Evolutionary conservation across 2,113 vertebrate genomes (phyloP).

Genomic region (Pavo muticus): DNA sequence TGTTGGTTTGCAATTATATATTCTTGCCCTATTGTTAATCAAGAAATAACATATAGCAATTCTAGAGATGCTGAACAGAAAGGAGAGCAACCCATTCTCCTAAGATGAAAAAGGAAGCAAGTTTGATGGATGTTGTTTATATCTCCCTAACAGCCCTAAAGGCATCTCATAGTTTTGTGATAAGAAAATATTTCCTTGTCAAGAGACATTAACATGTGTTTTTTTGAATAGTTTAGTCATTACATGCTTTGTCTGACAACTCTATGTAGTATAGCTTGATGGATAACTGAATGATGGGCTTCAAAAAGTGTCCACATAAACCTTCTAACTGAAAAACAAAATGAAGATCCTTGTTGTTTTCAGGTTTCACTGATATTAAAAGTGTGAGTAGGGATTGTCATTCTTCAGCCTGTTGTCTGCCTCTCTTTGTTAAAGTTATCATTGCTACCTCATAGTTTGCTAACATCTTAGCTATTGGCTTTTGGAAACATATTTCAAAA

Average conservation of each 20-base stretch:
- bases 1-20: background rate
- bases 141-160: conserved; percentile 44
- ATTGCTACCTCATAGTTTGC: background rate
- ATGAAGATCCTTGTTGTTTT: background rate
- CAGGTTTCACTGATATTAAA: background rate
- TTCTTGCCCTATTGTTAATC: background rate
- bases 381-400: background rate
- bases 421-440: background rate
- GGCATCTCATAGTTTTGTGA: conserved; percentile 24
- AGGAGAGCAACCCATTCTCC: background rate
- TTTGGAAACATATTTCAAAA: background rate
- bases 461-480: background rate
- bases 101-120: background rate
- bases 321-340: background rate
- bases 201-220: conserved; percentile 6
- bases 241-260: conserved; percentile 32
- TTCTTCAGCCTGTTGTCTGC: background rate
- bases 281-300: conserved; percentile 6
- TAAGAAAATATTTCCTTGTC: conserved; percentile 57
- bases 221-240: conserved; percentile 42
- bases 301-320: conserved; percentile 28
- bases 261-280: background rate
- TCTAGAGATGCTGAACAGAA: background rate
- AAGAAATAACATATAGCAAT: background rate
- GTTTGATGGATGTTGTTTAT: conserved; percentile 49